A percentile compares a stretch with the other conserved stretches of the same genome.
phyloP scores from a whole-genome alignment of 2,113 vertebrate species.

The Picathartes gymnocephalus region DNA sequence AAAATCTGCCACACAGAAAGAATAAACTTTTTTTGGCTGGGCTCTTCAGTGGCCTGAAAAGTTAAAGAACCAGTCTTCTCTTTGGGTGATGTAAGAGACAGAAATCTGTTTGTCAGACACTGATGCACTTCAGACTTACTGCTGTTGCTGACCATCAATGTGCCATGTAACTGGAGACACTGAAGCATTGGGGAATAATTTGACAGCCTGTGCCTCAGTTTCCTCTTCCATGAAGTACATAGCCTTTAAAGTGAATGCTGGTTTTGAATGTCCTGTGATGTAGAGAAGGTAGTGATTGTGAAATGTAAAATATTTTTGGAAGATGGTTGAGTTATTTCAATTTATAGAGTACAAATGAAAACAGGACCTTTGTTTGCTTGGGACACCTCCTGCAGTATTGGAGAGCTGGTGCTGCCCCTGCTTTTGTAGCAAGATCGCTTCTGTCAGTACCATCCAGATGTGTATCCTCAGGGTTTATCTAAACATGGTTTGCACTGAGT shows the following conservation, averaged over 20 bases:
- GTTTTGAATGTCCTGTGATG: rapidly evolving
- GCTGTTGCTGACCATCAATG: rapidly evolving
- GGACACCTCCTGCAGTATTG: not conserved
- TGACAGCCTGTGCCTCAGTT: not conserved
- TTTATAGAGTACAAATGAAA: not conserved
- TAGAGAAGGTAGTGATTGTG: not conserved
- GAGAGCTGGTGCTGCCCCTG: not conserved
- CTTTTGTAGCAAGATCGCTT: slow-evolving; percentile 6
- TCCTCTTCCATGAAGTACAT: not conserved
- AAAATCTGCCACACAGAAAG: not conserved
- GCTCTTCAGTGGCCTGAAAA: not conserved
- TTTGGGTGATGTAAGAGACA: not conserved
- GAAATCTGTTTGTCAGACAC: not conserved
- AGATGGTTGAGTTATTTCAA: not conserved
- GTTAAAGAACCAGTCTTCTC: not conserved
- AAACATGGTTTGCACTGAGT: not conserved
- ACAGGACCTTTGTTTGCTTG: not conserved
- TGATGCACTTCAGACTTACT: not conserved
- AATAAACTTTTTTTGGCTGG: not conserved
- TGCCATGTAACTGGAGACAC: not conserved
- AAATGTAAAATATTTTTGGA: not conserved
- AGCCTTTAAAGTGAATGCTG: not conserved
- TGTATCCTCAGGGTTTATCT: slow-evolving; percentile 34
- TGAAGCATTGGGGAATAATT: not conserved
- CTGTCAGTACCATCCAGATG: slow-evolving; percentile 48